A percentile compares a stretch with the other conserved stretches of the same genome.
Conservation (phyloP, 2,888 invertebrate species). For the Acrobasis suavella region DNA sequence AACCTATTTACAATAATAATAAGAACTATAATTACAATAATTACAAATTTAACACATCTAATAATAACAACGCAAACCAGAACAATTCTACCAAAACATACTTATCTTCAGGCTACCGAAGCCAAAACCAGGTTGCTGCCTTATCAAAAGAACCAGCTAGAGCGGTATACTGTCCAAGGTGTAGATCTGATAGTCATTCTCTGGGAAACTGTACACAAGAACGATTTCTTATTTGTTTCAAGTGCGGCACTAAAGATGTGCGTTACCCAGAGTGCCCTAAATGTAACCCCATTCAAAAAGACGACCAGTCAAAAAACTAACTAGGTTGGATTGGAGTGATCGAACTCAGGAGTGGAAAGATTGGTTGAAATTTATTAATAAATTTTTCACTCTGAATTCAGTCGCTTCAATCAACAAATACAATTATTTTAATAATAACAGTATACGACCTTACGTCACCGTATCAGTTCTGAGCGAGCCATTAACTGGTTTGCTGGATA, state of each 20-base stretch:
- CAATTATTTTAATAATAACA: slow-evolving; percentile 22
- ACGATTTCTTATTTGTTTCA: slow-evolving; percentile 31
- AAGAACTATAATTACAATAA: no score
- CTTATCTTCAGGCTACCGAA: slow-evolving; percentile 11
- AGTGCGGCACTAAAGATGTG: slow-evolving; percentile 31
- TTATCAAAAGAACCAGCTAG: slow-evolving; percentile 1
- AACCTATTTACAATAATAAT: no score
- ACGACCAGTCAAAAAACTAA: slow-evolving; percentile 30
- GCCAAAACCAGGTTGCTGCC: not conserved
- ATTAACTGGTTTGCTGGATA: slow-evolving; percentile 30
- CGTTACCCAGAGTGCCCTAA: slow-evolving; percentile 26
- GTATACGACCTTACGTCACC: slow-evolving; percentile 29
- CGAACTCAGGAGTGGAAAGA: slow-evolving; percentile 8
- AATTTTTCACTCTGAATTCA: slow-evolving; percentile 24
- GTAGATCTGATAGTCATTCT: slow-evolving; percentile 26
- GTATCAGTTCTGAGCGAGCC: slow-evolving; percentile 13
- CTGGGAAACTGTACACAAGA: slow-evolving; percentile 23
- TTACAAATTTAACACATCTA: not conserved
- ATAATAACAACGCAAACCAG: slow-evolving; percentile 14
- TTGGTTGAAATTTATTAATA: slow-evolving; percentile 11
- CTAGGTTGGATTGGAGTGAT: slow-evolving; percentile 21
- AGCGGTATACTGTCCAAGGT: slow-evolving; percentile 27
- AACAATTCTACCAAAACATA: slow-evolving; percentile 16
- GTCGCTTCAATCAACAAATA: slow-evolving; percentile 29
- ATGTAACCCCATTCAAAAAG: slow-evolving; percentile 10